Evolutionary conservation across 2,797 vertebrate genomes (phyloP), one percentile per base, ranked within the genome.

Genomic region (Discoglossus pictus): DNA sequence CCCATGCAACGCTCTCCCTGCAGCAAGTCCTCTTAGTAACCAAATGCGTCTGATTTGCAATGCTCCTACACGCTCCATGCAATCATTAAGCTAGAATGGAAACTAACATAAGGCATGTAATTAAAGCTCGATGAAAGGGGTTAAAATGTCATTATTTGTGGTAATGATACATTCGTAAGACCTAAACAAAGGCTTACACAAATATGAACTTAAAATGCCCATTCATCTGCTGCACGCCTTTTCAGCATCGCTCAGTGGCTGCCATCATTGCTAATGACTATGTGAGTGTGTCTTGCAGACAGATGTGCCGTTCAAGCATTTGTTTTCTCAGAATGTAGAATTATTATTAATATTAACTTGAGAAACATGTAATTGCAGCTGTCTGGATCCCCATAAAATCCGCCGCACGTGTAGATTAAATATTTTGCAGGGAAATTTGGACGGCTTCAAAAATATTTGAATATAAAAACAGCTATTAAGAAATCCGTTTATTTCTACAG

Each of bases 361-460:
- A 55, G 67, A 31, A 70, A 63, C 68, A 27, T 63, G 44, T 71
- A 71, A 71, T 71, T 71, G 61, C 68, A 52, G 61, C 61, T 51
- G 61, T 59, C 68, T 64, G 39, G 47, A 23, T 71, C 65, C 36
- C 36, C 31, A 58, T 44, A 51, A 63, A 70, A 52, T 59, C 52
- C 51, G 44, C 46, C 18, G 38, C 61, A 71, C 20, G 27, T 64
- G 68, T 35, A 64, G 64, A 64, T 63, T 10, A 38, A 65, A 56
- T 34, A 69, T 61, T 61, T 24, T 46, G 12, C 40, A 39, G 24
- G 11, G 24, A 27, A 36, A 6, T n/a, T 13, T 54, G 39, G 39
- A 42, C 50, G 9, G 42, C 21, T 61, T 47, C 50, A 50, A 27
- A 68, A 60, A 50, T 39, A 60, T 61, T 21, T 68, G 13, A 40